Percentiles rank a stretch among this genome's conserved stretches.
These are phyloP conservation scores for Pseudorhombus dupliciocellatus DNA, from an alignment of 2,113 vertebrate genomes.

Conservation along the genomic window DNA sequence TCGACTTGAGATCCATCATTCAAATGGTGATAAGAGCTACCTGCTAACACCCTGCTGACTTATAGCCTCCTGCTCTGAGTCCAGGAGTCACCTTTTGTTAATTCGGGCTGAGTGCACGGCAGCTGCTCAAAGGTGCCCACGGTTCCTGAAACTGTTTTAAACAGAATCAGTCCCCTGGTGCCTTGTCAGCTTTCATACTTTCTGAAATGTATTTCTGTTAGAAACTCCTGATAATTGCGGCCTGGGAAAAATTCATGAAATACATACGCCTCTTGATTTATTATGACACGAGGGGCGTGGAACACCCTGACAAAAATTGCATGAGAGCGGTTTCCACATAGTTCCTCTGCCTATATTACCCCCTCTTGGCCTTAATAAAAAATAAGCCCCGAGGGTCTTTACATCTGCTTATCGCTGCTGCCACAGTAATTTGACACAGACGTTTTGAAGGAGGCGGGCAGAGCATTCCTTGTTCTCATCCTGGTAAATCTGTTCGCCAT, in stretches of 20 bases:
- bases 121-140: neutral
- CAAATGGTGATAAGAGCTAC: no score
- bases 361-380: slow-evolving; percentile 58
- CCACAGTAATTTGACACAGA: slow-evolving; percentile 70
- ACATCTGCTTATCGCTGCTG: slow-evolving; percentile 69
- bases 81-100: neutral
- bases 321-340: slow-evolving; percentile 52
- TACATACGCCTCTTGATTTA: neutral
- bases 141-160: neutral
- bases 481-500: slow-evolving; percentile 70
- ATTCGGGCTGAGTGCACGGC: neutral
- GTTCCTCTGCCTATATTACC: slow-evolving; percentile 12
- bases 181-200: neutral
- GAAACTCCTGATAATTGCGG: slow-evolving; percentile 17
- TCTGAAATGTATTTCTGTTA: slow-evolving; percentile 7
- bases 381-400: slow-evolving; percentile 59
- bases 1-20: no score
- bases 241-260: slow-evolving; percentile 16
- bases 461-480: slow-evolving; percentile 62
- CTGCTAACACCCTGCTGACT: no score
- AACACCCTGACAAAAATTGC: slow-evolving; percentile 33
- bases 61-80: neutral
- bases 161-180: neutral
- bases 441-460: slow-evolving; percentile 39
- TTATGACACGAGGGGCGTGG: slow-evolving; percentile 10